Evolutionary conservation across 2,888 invertebrate species (phyloP).

Genomic region (Laspeyria flexula): DNA sequence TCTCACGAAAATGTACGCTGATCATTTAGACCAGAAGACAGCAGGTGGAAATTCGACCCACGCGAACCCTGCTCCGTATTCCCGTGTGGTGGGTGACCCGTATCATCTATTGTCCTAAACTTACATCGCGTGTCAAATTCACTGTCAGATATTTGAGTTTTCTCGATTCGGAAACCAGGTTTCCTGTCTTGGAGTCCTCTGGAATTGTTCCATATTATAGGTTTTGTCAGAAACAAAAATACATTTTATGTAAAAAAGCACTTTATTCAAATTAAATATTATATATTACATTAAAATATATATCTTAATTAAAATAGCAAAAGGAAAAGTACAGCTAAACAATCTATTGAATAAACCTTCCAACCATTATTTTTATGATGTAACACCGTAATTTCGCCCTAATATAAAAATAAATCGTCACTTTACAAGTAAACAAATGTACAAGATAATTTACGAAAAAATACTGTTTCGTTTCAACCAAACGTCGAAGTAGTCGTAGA

Average conservation of each 20-base stretch:
- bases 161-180: too few species aligned
- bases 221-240: too few species aligned
- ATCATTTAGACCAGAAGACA: too few species aligned
- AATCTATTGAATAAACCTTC: constrained; percentile 81
- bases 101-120: too few species aligned
- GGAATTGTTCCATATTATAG: too few species aligned
- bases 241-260: constrained; percentile 76
- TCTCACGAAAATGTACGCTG: too few species aligned
- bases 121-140: too few species aligned
- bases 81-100: too few species aligned
- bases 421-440: constrained; percentile 69
- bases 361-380: constrained; percentile 69
- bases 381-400: constrained; percentile 76
- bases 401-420: constrained; percentile 65
- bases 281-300: constrained; percentile 86
- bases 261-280: constrained; percentile 86
- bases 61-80: too few species aligned
- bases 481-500: constrained; percentile 61
- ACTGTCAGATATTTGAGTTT: too few species aligned
- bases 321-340: constrained; percentile 81
- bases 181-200: too few species aligned
- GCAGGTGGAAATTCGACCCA: too few species aligned
- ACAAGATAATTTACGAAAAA: constrained; percentile 70
- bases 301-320: constrained; percentile 84
- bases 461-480: constrained; percentile 73